phyloP scores from a whole-genome alignment of 1,140 invertebrate genomes.

The Zaprionus lachaisei region DNA sequence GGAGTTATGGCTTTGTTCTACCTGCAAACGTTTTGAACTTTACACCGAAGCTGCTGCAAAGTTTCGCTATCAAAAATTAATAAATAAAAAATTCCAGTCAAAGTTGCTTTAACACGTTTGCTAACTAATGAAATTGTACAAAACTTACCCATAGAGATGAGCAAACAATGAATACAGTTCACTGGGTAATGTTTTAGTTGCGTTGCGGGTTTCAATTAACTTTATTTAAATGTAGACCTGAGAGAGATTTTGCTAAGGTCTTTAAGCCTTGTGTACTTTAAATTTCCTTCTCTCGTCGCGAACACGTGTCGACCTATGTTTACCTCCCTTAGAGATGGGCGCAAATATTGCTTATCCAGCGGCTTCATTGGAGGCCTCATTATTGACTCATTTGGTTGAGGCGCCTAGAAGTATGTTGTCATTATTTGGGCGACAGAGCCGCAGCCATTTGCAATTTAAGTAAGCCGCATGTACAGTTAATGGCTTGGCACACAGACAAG shows the following conservation, averaged over 20 bases:
- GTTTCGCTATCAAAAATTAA: slow-evolving; percentile 1
- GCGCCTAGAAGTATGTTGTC: slow-evolving; percentile 74
- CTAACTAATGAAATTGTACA: neutral
- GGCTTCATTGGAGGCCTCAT: slow-evolving; percentile 47
- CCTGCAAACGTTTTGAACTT: slow-evolving; percentile 1
- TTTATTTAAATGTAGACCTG: neutral
- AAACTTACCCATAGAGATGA: neutral
- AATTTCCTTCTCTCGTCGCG: neutral
- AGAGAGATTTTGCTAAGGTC: neutral
- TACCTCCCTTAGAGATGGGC: neutral
- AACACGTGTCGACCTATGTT: slow-evolving; percentile 61
- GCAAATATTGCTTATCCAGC: slow-evolving; percentile 66
- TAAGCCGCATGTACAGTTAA: slow-evolving; percentile 74
- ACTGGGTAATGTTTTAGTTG: neutral
- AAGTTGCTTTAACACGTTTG: neutral
- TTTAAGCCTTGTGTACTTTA: slow-evolving; percentile 4
- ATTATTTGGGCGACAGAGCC: slow-evolving; percentile 67
- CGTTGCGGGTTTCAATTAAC: neutral
- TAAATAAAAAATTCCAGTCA: neutral
- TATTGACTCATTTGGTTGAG: slow-evolving; percentile 76
- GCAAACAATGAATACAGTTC: neutral
- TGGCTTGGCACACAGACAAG: slow-evolving; percentile 51
- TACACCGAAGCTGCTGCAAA: neutral
- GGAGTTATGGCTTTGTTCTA: neutral
- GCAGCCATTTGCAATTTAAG: slow-evolving; percentile 74